Evolutionary conservation across 2,888 invertebrate genomes (phyloP).

Genomic region (Brachypalpus laphriformis): DNA sequence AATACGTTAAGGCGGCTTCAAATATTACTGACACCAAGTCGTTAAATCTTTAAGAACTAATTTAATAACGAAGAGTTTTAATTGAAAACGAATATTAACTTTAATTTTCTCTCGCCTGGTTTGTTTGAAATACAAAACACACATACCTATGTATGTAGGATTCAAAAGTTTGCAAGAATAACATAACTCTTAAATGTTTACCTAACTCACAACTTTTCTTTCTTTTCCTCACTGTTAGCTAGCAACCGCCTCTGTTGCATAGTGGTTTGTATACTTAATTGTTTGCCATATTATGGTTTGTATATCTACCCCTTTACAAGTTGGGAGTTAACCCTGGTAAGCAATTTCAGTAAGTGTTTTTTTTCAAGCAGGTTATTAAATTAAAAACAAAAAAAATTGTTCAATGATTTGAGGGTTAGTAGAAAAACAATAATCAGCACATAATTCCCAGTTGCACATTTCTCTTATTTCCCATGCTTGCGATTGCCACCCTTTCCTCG

Average conservation of each 20-base stretch:
- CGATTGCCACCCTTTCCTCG: background rate
- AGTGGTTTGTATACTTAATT: too few species aligned
- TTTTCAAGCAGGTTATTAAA: background rate
- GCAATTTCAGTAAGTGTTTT: background rate
- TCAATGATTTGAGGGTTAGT: background rate
- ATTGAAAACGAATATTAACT: background rate
- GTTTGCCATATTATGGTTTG: too few species aligned
- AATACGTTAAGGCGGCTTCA: too few species aligned
- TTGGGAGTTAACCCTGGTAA: background rate
- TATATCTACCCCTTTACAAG: background rate
- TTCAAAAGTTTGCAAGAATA: too few species aligned
- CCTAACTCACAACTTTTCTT: background rate
- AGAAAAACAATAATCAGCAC: slow-evolving; percentile 13
- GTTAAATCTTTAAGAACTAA: too few species aligned
- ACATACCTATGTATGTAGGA: too few species aligned
- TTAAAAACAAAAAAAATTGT: background rate
- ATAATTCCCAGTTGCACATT: background rate
- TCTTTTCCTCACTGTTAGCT: background rate
- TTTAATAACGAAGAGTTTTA: too few species aligned
- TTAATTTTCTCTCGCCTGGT: background rate
- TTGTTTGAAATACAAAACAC: too few species aligned
- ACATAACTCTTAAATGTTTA: background rate
- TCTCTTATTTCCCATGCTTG: background rate
- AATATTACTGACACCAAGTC: too few species aligned
- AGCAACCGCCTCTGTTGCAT: too few species aligned